These are phyloP conservation scores for Cirrhinus mrigala DNA, from an alignment of 2,797 vertebrate genomes.

Conservation along the genomic window DNA sequence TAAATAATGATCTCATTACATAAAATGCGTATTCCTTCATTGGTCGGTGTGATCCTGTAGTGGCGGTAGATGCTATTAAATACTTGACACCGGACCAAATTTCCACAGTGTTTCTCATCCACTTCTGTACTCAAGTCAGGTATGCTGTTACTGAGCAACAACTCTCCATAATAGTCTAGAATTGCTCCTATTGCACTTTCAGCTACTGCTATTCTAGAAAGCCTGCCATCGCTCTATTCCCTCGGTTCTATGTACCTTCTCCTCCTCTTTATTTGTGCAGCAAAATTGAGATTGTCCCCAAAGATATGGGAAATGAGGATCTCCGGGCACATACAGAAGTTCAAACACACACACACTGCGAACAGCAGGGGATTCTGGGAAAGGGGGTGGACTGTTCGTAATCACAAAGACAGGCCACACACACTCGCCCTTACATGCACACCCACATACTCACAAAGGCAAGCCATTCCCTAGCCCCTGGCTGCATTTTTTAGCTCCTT, in stretches of 20 bases:
- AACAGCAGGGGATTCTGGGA: conserved; percentile 60
- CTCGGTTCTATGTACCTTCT: conserved; percentile 16
- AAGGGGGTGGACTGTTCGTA: conserved; percentile 58
- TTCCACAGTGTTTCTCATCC: conserved; percentile 27
- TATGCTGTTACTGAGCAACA: conserved; percentile 44
- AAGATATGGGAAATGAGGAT: conserved; percentile 48
- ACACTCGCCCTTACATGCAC: conserved; percentile 45
- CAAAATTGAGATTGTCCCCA: conserved; percentile 44
- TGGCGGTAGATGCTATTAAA: conserved; percentile 4
- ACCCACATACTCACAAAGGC: conserved; percentile 55
- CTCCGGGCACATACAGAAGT: conserved; percentile 49
- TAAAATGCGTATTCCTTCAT: background rate
- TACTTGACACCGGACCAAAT: conserved; percentile 23
- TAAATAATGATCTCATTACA: background rate
- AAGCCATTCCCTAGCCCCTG: conserved; percentile 53
- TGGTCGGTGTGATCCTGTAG: background rate
- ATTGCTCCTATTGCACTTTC: conserved; percentile 15
- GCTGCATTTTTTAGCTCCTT: conserved; percentile 80
- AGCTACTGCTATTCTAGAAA: background rate
- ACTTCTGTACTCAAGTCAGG: conserved; percentile 43
- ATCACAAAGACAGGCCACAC: conserved; percentile 63
- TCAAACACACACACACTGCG: conserved; percentile 53
- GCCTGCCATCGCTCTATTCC: background rate
- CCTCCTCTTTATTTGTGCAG: conserved; percentile 41
- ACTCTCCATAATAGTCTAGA: conserved; percentile 34